These are phyloP conservation scores for Coendou prehensilis DNA, from an alignment of 2,797 vertebrate genomes.

Conservation along the genomic window DNA sequence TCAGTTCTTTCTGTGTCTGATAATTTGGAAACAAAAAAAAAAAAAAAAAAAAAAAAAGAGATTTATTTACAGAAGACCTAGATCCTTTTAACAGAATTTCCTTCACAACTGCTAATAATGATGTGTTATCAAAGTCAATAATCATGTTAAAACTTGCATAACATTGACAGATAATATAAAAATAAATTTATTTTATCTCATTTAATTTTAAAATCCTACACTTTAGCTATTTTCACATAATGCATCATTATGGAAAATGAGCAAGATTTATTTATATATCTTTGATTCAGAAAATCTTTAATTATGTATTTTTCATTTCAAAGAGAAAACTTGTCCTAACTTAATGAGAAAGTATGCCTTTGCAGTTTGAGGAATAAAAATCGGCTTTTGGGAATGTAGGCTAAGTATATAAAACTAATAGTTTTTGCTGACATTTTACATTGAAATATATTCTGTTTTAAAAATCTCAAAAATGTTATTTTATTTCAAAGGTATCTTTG, in stretches of 20 bases:
- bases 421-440: conserved; percentile 55
- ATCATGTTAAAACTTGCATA: conserved; percentile 59
- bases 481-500: no score
- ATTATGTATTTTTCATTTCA: conserved; percentile 25
- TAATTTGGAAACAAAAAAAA: conserved; percentile 62
- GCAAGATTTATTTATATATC: conserved; percentile 4
- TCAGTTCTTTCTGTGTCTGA: conserved; percentile 45
- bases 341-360: conserved; percentile 63
- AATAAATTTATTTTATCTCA: conserved; percentile 59
- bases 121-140: conserved; percentile 44
- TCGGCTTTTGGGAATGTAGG: conserved; percentile 52
- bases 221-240: neutral
- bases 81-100: conserved; percentile 47
- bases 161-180: conserved; percentile 66
- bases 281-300: no score
- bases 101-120: conserved; percentile 43
- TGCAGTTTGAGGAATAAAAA: conserved; percentile 74
- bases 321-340: conserved; percentile 47
- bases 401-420: conserved; percentile 64
- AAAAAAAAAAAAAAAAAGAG: neutral
- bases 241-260: conserved; percentile 20
- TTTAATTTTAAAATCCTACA: conserved; percentile 60
- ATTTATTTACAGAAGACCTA: conserved; percentile 51
- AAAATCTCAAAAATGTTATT: conserved; percentile 65
- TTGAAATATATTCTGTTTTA: conserved; percentile 63